Conservation (phyloP, 2,113 vertebrate species). For the Sinocyclocheilus anshuiensis region DNA sequence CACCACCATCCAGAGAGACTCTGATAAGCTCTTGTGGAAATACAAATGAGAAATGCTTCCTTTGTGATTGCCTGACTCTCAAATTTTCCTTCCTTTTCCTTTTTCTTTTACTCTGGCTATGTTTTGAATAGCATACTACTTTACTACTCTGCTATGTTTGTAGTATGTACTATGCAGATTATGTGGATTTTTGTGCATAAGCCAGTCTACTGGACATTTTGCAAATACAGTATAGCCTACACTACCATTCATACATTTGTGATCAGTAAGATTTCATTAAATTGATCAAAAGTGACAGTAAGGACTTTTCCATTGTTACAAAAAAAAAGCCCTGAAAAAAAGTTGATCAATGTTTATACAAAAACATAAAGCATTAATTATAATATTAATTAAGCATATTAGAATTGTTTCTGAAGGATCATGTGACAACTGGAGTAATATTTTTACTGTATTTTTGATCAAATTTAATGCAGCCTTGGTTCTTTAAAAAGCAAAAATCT, state of each 20-base stretch:
- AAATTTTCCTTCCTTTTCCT: not conserved
- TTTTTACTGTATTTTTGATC: no score
- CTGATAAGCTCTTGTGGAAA: constrained; percentile 9
- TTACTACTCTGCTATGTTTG: not conserved
- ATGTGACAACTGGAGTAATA: no score
- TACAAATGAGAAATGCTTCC: constrained; percentile 8
- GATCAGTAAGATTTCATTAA: not conserved
- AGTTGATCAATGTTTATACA: no score
- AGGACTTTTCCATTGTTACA: not conserved
- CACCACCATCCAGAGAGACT: not conserved
- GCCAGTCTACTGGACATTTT: not conserved
- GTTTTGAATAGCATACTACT: not conserved
- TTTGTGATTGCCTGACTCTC: not conserved
- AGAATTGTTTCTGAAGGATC: no score
- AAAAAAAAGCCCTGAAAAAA: no score
- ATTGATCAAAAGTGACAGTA: not conserved
- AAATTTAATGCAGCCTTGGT: no score
- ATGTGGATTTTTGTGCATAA: not conserved
- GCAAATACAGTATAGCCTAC: not conserved
- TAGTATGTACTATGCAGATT: not conserved
- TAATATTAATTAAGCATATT: no score
- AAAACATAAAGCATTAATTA: no score
- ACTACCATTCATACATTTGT: not conserved
- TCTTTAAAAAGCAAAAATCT: no score
- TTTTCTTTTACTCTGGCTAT: not conserved